phyloP scores from a whole-genome alignment of 2,888 invertebrate species.

The Brachypalpus laphriformis region DNA sequence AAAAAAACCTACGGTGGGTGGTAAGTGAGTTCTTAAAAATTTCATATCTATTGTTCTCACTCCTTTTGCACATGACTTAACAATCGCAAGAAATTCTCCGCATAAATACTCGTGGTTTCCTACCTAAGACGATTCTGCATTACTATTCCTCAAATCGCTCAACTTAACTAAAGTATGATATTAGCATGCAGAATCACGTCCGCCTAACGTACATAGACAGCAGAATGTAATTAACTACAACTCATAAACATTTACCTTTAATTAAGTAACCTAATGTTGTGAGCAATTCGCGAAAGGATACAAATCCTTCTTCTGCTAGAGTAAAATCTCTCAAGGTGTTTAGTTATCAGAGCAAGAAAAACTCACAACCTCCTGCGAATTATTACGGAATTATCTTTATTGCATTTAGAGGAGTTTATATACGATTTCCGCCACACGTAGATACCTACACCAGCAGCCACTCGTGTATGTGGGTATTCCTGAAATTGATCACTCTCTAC shows the following conservation, averaged over 20 bases:
- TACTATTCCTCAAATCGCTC: constrained; percentile 20
- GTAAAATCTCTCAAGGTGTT: constrained; percentile 26
- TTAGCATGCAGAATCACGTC: constrained; percentile 64
- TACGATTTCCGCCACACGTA: constrained; percentile 49
- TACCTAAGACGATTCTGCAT: background rate
- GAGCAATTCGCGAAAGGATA: constrained; percentile 61
- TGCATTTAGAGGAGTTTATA: constrained; percentile 63
- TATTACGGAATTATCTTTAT: constrained; percentile 73
- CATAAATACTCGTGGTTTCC: background rate
- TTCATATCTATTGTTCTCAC: background rate
- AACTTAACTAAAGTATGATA: constrained; percentile 33
- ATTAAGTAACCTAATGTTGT: constrained; percentile 65
- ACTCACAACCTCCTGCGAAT: constrained; percentile 60
- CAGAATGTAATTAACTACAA: constrained; percentile 61
- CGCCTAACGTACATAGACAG: constrained; percentile 37
- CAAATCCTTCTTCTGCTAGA: constrained; percentile 33
- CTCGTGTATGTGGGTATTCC: constrained; percentile 21
- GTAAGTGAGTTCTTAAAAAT: background rate
- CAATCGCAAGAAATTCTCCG: background rate
- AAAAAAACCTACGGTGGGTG: background rate
- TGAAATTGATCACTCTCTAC: constrained; percentile 72
- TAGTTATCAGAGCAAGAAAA: constrained; percentile 32
- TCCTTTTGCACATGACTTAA: background rate
- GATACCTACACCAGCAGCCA: background rate
- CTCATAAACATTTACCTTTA: constrained; percentile 70